A percentile compares a stretch with the other conserved stretches of the same genome.
Evolutionary conservation across 2,888 invertebrate genomes (phyloP).

Genomic region (Trissoscelio sp.): DNA sequence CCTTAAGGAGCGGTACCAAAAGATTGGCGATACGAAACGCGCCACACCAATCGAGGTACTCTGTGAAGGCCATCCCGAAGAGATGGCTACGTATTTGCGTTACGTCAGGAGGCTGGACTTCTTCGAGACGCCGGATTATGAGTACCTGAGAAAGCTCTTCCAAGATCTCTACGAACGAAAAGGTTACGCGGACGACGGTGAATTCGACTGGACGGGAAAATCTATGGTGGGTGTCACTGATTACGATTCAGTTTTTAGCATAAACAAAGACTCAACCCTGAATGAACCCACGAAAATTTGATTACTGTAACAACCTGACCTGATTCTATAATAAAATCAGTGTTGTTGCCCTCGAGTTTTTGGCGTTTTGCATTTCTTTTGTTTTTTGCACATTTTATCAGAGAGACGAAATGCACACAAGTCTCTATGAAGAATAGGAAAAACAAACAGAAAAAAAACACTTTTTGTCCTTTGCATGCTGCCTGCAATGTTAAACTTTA

Average conservation of each 20-base stretch:
- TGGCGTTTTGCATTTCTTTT: conserved; percentile 30
- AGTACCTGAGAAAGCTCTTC: conserved; percentile 98
- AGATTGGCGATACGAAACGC: conserved; percentile 99
- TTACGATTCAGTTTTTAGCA: conserved; percentile 2
- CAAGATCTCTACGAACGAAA: conserved; percentile 95
- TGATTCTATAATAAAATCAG: conserved; percentile 20
- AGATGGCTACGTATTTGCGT: conserved; percentile 98
- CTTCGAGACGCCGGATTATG: conserved; percentile 99
- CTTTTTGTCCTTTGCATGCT: conserved; percentile 81
- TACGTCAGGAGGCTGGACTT: conserved; percentile 99
- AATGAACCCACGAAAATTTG: not conserved
- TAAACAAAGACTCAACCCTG: conserved; percentile 1
- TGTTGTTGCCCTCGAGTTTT: not conserved
- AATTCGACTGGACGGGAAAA: conserved; percentile 98
- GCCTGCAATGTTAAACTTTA: conserved; percentile 82
- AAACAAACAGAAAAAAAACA: conserved; percentile 27
- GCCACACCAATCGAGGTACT: conserved; percentile 98
- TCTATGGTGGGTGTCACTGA: conserved; percentile 84
- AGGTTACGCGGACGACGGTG: conserved; percentile 94
- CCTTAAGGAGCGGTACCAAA: conserved; percentile 99
- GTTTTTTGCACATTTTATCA: conserved; percentile 5
- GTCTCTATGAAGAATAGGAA: conserved; percentile 10
- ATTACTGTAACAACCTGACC: conserved; percentile 18
- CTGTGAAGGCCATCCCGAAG: conserved; percentile 95
- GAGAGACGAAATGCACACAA: not conserved